phyloP scores from a whole-genome alignment of 2,113 vertebrate species.

The Crotalus viridis region DNA sequence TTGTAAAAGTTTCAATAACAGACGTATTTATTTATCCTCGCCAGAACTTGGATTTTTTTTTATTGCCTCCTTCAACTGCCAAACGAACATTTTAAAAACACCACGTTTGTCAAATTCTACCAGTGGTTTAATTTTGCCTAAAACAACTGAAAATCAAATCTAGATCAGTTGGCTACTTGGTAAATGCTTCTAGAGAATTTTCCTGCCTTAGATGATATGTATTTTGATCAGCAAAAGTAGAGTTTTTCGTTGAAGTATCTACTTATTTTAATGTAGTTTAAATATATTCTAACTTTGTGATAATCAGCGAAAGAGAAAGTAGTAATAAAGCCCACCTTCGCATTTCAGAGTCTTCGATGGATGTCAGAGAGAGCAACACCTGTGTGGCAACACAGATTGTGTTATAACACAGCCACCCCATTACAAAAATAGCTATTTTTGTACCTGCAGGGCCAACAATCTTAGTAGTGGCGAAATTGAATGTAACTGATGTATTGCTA shows the following conservation, averaged over 20 bases:
- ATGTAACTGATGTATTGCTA: no score
- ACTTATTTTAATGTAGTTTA: background rate
- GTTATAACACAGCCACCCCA: background rate
- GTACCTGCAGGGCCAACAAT: no score
- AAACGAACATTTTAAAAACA: background rate
- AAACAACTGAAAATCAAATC: background rate
- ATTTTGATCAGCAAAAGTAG: background rate
- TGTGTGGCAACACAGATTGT: background rate
- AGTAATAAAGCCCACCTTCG: background rate
- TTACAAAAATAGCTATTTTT: background rate
- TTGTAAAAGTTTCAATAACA: background rate
- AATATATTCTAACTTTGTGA: background rate
- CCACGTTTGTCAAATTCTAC: background rate
- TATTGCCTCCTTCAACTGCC: background rate
- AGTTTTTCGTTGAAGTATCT: background rate
- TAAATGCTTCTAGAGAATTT: background rate
- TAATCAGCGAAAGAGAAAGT: background rate
- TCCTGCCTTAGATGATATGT: background rate
- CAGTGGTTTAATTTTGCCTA: background rate
- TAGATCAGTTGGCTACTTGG: background rate
- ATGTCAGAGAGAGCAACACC: slow-evolving; percentile 23
- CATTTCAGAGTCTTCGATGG: slow-evolving; percentile 3
- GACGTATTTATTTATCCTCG: background rate
- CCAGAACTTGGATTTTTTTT: background rate
- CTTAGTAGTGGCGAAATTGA: no score